Base-by-base conservation (phyloP, 1,140 invertebrate genomes). In the Diabrotica virgifera region DNA sequence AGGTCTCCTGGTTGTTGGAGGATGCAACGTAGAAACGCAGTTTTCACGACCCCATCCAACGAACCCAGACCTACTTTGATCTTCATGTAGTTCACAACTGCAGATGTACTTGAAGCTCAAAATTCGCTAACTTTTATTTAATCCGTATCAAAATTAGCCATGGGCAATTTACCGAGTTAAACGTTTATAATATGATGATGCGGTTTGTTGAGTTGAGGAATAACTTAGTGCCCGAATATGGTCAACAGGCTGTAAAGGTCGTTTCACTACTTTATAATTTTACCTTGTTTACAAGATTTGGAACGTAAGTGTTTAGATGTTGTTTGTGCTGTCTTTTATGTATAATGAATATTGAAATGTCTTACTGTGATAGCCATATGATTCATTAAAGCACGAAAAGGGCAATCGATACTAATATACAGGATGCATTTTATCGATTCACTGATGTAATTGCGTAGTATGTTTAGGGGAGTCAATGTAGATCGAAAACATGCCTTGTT, bases 61-160 rank as follows among this genome's bases (percentile, higher is more conserved):
- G 13, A 24, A 53, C 52, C 12, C 12, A 50, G 35, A 52, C 46
- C 46, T 52, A 52, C 10, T 14, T 63, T 55, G 36, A 54, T 62
- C 54, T 38, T 14, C 59, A 40, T 52, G 40, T 52, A 60, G 59
- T 38, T 60, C 35, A 36, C 35, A 60, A 60, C 59, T 60, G 59
- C 50, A 52, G 59, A 40, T 13, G 40, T 51, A 46, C 46, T 36
- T 14, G 13, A 51, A 14, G 50, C 40, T 10, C 14, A n/a, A n/a
- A 12, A 58, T 14, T 14, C 24, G 24, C 24, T 46, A 46, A 46
- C n/a, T 46, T 46, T 46, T n/a, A 46, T 46, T 46, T 46, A 10
- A 46, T 24, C 24, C 51, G 5, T n/a, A n/a, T 52, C 51, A 11
- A 52, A 52, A 14, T 52, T 12, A 14, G 14, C 51, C n/a, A 24